phyloP scores from a whole-genome alignment of 1,140 invertebrate species.

The Rhopalosiphum maidis region DNA sequence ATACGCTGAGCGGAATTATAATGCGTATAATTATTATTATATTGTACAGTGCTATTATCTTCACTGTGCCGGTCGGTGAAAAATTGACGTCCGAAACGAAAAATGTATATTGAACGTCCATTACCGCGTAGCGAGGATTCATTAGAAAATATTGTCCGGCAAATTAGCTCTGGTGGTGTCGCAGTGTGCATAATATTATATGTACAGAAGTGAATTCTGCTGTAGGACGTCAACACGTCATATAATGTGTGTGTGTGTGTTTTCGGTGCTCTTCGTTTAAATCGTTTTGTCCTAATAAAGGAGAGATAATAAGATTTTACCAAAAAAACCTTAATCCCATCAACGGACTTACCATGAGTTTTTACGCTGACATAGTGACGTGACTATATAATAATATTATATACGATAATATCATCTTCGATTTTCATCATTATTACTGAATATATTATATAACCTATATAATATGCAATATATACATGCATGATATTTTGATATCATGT shows the following conservation, averaged over 20 bases:
- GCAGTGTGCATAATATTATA: not conserved
- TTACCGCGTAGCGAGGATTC: not conserved
- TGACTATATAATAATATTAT: not conserved
- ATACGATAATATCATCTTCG: not conserved
- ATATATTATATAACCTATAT: too few relatives aligned
- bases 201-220: not conserved
- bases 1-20: not conserved
- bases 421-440: not conserved
- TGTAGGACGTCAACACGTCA: not conserved
- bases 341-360: not conserved
- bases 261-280: not conserved
- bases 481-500: not conserved
- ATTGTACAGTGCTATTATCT: not conserved
- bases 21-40: not conserved
- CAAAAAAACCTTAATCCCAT: not conserved
- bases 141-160: slow-evolving; percentile 30
- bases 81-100: not conserved
- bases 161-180: slow-evolving; percentile 15
- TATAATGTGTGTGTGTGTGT: not conserved
- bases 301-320: not conserved
- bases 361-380: not conserved
- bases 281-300: slow-evolving; percentile 17
- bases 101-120: not conserved
- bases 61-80: not conserved
- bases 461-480: not conserved